These are phyloP conservation scores for Elachura formosa DNA, from an alignment of 2,113 vertebrate species.

Conservation along the genomic window DNA sequence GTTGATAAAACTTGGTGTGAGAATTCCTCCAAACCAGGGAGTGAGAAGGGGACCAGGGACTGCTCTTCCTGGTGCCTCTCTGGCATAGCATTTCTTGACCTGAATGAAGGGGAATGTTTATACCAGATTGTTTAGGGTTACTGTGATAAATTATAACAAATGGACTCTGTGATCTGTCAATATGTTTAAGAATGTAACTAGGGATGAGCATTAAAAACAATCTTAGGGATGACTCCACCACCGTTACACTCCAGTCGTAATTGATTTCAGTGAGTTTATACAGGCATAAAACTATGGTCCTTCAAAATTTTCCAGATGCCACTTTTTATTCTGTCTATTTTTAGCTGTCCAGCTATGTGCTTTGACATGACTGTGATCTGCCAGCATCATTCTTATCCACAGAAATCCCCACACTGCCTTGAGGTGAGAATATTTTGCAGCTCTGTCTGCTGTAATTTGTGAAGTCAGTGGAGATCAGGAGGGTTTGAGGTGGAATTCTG, in stretches of 20 bases:
- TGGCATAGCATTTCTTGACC: not conserved
- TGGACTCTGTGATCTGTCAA: not conserved
- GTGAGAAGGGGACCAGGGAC: not conserved
- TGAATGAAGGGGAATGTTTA: slow-evolving; percentile 9
- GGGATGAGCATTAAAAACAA: not conserved
- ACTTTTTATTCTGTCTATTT: not conserved
- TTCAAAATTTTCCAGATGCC: not conserved
- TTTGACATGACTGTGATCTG: not conserved
- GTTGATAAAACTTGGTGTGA: not conserved
- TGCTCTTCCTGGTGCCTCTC: not conserved
- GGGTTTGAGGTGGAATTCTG: not conserved
- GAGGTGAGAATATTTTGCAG: not conserved
- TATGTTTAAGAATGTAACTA: slow-evolving; percentile 37
- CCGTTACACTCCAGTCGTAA: not conserved
- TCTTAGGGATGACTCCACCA: not conserved
- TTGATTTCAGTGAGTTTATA: not conserved
- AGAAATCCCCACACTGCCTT: not conserved
- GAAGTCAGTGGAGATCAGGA: not conserved
- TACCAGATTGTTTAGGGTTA: not conserved
- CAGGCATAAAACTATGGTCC: not conserved
- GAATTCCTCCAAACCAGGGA: not conserved
- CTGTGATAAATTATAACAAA: slow-evolving; percentile 30
- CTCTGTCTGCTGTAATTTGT: not conserved
- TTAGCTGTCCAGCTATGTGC: not conserved
- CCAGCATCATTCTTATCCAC: not conserved